Conservation (phyloP, 2,797 vertebrate genomes). For the Micromesistius poutassou region DNA sequence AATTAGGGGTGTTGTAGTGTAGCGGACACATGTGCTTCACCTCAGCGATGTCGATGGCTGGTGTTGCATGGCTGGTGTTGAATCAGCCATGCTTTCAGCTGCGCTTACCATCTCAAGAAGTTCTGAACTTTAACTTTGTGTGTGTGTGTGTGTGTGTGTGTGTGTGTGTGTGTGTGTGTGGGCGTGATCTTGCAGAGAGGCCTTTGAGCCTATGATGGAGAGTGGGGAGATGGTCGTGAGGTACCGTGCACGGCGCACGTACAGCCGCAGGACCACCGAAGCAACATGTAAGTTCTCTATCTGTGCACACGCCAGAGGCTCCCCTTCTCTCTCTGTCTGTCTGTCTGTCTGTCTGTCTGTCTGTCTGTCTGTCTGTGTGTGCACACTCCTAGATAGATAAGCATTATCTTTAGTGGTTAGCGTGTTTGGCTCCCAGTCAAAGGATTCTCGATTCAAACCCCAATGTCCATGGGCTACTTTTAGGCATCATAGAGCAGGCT, state of each 20-base stretch:
- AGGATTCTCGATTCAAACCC: not conserved
- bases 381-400: constrained; percentile 16
- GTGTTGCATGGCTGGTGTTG: not conserved
- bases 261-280: constrained; percentile 86
- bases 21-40: too few species aligned
- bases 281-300: constrained; percentile 82
- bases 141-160: constrained; percentile 24
- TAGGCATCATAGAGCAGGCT: not conserved
- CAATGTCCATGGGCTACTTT: not conserved
- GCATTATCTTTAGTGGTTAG: constrained; percentile 1
- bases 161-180: constrained; percentile 17
- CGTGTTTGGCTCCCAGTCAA: not conserved
- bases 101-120: constrained; percentile 16
- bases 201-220: constrained; percentile 86
- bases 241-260: constrained; percentile 85
- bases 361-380: constrained; percentile 2
- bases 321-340: not conserved
- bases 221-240: constrained; percentile 87
- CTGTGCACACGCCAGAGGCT: not conserved
- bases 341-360: not conserved
- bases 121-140: not conserved
- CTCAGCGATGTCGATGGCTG: not conserved
- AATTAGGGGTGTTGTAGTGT: constrained; percentile 12
- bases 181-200: constrained; percentile 71
- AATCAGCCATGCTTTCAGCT: constrained; percentile 19